Base-by-base conservation (phyloP, 2,888 invertebrate genomes). In the Drosophila falleni region DNA sequence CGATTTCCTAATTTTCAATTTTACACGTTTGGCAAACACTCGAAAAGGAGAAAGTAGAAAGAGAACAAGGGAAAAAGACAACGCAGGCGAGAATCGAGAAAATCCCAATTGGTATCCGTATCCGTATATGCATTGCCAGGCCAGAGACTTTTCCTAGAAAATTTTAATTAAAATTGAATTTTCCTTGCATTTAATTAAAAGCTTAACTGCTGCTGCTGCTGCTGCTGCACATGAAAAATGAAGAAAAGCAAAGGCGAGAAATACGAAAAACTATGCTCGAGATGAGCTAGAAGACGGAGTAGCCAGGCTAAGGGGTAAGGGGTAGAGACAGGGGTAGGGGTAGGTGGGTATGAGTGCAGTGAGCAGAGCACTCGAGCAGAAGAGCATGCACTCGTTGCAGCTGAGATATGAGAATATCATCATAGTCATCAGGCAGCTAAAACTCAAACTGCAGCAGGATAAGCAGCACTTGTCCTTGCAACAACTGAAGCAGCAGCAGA, bases 111-210 rank as follows among this genome's bases (percentile, higher is more conserved):
- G 65, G 13, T 74, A 81, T 78, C 66, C 63, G 47, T 63, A 76
- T 35, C 49, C 47, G 51, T 68, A 74, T 69, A 65, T 71, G 78
- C 75, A 71, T 33, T 66, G 69, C 70, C 70, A 44, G 71, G 59
- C 73, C 69, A 78, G 75, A 83, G 75, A 76, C 73, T 86, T 85
- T 87, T 80, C 78, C 78, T 77, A 88, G 46, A 58, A 53, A 86
- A 86, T 86, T 86, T 86, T 86, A 86, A 86, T 86, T 86, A 86
- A 86, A 86, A 86, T 86, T 88, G 86, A 83, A 86, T 86, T 88
- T 88, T 88, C 78, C 88, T 88, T 86, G 86, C 86, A 86, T 86
- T 86, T 86, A 86, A 88, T 86, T 86, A 86, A 86, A 86, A 88
- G 86, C 86, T 86, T 88, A 88, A 83, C 33, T 44, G 58, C 39